Evolutionary conservation across 2,797 vertebrate species (phyloP).

Genomic region (Anguilla marmorata): DNA sequence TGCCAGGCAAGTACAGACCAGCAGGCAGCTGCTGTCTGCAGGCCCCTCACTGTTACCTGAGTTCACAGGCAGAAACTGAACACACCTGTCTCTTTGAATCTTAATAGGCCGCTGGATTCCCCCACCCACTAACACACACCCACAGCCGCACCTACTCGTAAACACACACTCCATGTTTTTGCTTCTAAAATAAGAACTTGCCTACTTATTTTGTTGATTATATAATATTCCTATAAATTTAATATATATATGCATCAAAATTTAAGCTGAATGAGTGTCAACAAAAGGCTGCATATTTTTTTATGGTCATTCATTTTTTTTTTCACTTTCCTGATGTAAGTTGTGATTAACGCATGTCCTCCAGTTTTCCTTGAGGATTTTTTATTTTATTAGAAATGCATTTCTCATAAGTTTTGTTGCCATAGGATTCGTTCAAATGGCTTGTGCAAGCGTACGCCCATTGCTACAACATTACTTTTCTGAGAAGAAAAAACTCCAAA

Average conservation of each 20-base stretch:
- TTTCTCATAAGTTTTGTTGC: not conserved
- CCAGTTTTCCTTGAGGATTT: not conserved
- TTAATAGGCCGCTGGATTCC: constrained; percentile 33
- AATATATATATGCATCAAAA: not conserved
- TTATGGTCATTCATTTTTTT: not conserved
- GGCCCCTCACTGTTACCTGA: constrained; percentile 15
- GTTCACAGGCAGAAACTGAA: constrained; percentile 30
- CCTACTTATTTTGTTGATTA: not conserved
- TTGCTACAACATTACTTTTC: constrained; percentile 22
- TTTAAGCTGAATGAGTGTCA: not conserved
- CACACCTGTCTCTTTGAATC: constrained; percentile 34
- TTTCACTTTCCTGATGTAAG: not conserved
- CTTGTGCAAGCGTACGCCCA: not conserved
- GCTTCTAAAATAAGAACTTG: not conserved
- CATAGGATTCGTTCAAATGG: not conserved
- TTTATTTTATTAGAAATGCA: constrained; percentile 21
- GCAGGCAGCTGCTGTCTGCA: constrained; percentile 13
- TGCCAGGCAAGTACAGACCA: constrained; percentile 37
- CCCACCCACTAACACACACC: constrained; percentile 12
- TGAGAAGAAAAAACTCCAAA: constrained; percentile 12
- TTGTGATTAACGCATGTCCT: not conserved
- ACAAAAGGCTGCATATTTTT: not conserved
- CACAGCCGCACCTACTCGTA: not conserved
- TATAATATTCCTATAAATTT: not conserved
- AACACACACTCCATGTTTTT: not conserved